These are phyloP conservation scores for Nysson spinosus DNA, from an alignment of 2,888 invertebrate species.

Conservation along the genomic window DNA sequence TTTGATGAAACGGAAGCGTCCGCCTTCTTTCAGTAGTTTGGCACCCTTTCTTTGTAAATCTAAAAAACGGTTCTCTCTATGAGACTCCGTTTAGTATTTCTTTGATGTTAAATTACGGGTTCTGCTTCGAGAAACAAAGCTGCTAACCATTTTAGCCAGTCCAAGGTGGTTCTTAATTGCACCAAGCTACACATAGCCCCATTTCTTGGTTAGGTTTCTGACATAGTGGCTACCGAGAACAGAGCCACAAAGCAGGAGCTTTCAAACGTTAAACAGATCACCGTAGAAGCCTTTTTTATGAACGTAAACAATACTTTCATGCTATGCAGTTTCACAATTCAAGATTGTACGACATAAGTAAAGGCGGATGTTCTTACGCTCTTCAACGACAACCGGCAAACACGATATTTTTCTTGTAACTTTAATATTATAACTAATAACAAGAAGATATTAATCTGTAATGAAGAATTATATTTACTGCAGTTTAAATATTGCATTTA, in stretches of 20 bases:
- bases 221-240: neutral
- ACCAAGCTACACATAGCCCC: conserved; percentile 2
- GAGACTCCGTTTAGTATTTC: conserved; percentile 18
- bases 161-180: conserved; percentile 27
- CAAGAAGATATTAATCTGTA: too few species aligned
- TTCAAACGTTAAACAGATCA: neutral
- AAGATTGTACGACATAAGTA: too few species aligned
- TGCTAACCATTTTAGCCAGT: conserved; percentile 32
- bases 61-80: conserved; percentile 10
- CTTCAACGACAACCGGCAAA: too few species aligned
- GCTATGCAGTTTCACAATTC: too few species aligned
- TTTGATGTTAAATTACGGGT: conserved; percentile 36
- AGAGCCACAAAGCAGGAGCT: neutral
- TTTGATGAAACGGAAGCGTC: neutral
- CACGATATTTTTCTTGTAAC: too few species aligned
- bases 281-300: too few species aligned
- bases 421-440: too few species aligned
- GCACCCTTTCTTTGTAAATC: conserved; percentile 7
- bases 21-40: conserved; percentile 1
- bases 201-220: conserved; percentile 1
- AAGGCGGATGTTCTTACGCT: too few species aligned
- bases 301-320: too few species aligned
- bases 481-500: too few species aligned
- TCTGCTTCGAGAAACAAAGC: conserved; percentile 28
- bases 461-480: too few species aligned